Base-by-base conservation (phyloP, 2,888 invertebrate species). In the Mayetiola destructor region DNA sequence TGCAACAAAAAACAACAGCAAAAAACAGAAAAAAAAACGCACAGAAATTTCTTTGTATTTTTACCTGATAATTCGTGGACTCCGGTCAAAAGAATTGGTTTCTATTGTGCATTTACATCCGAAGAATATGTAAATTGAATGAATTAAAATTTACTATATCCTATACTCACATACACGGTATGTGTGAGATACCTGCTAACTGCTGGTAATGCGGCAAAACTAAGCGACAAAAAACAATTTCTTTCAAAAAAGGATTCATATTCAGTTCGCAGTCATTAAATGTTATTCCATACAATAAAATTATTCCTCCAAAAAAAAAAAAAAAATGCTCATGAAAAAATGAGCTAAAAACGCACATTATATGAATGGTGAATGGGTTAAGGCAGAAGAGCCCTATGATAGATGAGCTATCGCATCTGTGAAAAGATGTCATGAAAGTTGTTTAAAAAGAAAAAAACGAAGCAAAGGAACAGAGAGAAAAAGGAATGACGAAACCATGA, bases 141-240 rank as follows among this genome's bases (percentile, higher is more conserved):
- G 16, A 48, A 48, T 48, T 27, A 48, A 27, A 48, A 48, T 48
- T 23, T 48, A n/a, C 16, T 37, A 4, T 27, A 27, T 16, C 27
- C 48, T 48, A n/a, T n/a, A n/a, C n/a, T n/a, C n/a, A n/a, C n/a
- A n/a, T n/a, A n/a, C n/a, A n/a, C n/a, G n/a, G n/a, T n/a, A n/a
- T n/a, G n/a, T n/a, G n/a, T 48, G 16, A 48, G 48, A 48, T 48
- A 48, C 48, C 48, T 48, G 48, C 48, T 48, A 48, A 23, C 48
- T 48, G 48, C 48, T 23, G 48, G 48, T 27, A 27, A 48, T 27
- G 16, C n/a, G n/a, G n/a, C n/a, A n/a, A 23, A 48, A 27, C n/a
- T 27, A 27, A 48, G n/a, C n/a, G 27, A 48, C 23, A 48, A 48
- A 48, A 48, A 27, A 48, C 21, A 21, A 42, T 23, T 14, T 21